Conservation (phyloP, 35 echinoderm and acorn worm genomes). For the Ptychodera flava region DNA sequence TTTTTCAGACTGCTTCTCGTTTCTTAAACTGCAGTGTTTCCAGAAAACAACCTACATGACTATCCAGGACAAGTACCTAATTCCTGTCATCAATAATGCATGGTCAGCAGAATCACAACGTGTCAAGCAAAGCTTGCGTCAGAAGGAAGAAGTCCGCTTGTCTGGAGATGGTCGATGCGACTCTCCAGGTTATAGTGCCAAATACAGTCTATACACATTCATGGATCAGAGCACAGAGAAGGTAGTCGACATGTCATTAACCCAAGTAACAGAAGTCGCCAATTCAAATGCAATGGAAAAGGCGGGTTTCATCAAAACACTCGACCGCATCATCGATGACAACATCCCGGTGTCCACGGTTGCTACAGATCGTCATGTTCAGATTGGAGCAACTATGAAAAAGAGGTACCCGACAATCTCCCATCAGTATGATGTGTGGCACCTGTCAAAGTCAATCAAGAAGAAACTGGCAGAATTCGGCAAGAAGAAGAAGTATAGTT, state of each 20-base stretch:
- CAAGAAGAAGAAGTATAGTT: constrained; percentile 4
- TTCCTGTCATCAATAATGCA: constrained; percentile 16
- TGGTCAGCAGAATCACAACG: too few species aligned
- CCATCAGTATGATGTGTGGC: constrained; percentile 47
- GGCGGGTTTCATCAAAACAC: too few species aligned
- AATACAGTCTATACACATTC: constrained; percentile 37
- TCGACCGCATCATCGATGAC: too few species aligned
- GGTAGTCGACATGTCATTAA: constrained; percentile 22
- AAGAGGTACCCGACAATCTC: constrained; percentile 26
- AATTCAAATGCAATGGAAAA: too few species aligned
- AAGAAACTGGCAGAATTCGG: constrained; percentile 29
- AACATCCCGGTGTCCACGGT: too few species aligned
- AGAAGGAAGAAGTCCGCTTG: neutral
- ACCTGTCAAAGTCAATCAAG: constrained; percentile 20
- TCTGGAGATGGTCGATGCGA: constrained; percentile 43
- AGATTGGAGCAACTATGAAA: constrained; percentile 23
- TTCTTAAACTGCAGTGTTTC: constrained; percentile 16
- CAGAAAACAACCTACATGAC: neutral
- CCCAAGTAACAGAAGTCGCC: neutral
- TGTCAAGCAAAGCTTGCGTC: too few species aligned
- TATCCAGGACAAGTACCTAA: neutral
- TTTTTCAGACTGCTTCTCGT: neutral
- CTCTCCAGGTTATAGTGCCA: constrained; percentile 45
- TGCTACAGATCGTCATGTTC: constrained; percentile 48
- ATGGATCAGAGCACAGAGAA: constrained; percentile 22